These are phyloP conservation scores for Saccostrea glomerata DNA, from an alignment of 1,140 invertebrate genomes.

Conservation along the genomic window DNA sequence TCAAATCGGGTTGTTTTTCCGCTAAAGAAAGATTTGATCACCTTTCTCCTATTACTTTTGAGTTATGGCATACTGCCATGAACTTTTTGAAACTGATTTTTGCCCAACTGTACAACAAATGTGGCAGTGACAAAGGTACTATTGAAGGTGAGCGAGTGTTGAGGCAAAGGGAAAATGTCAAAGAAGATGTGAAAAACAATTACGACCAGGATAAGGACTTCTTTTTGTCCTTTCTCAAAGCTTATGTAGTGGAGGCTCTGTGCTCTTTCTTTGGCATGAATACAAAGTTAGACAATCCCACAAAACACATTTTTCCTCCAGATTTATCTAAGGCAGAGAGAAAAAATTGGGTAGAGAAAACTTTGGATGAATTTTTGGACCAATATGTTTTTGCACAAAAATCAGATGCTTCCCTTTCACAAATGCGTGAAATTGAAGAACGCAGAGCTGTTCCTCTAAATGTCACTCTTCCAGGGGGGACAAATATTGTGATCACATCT, in stretches of 20 bases:
- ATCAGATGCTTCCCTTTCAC: no score
- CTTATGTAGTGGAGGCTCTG: background rate
- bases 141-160: background rate
- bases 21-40: background rate
- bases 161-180: background rate
- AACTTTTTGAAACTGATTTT: background rate
- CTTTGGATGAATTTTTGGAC: no score
- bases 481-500: no score
- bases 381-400: no score
- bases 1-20: background rate
- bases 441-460: no score
- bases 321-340: no score
- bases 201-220: background rate
- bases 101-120: background rate
- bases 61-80: background rate
- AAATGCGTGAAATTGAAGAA: no score
- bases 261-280: background rate
- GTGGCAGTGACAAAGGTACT: background rate
- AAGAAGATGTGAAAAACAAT: background rate
- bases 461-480: no score
- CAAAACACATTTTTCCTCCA: background rate
- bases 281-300: background rate
- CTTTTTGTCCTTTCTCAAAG: background rate
- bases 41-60: background rate
- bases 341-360: no score